Conservation (phyloP, 2,888 invertebrate species). For the Plebejus anna region DNA sequence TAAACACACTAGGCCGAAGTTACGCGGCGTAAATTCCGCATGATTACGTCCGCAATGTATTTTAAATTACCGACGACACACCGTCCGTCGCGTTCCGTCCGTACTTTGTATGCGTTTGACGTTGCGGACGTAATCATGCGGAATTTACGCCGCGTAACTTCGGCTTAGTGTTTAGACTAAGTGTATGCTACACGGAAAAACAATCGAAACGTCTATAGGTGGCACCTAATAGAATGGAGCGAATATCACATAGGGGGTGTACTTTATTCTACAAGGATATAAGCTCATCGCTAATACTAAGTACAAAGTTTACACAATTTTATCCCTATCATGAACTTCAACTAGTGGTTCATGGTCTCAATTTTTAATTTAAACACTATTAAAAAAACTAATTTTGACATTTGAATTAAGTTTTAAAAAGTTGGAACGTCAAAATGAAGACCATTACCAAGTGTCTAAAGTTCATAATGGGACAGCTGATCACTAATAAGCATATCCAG, state of each 20-base stretch:
- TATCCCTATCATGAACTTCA: background rate
- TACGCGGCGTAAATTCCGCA: too few relatives aligned
- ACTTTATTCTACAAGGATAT: slow-evolving; percentile 25
- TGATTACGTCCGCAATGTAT: too few relatives aligned
- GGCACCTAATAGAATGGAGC: slow-evolving; percentile 3
- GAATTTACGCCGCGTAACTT: too few relatives aligned
- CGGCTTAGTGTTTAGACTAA: too few relatives aligned
- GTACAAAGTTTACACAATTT: slow-evolving; percentile 21
- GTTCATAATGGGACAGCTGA: background rate
- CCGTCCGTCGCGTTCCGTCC: too few relatives aligned
- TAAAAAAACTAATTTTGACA: background rate
- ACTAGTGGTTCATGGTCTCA: background rate
- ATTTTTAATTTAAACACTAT: too few relatives aligned
- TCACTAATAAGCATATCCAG: slow-evolving; percentile 17
- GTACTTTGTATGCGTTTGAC: too few relatives aligned
- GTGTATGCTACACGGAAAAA: background rate
- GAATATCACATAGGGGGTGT: slow-evolving; percentile 26
- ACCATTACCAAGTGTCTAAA: background rate
- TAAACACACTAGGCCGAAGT: too few relatives aligned
- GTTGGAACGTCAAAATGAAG: background rate
- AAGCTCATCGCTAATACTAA: slow-evolving; percentile 27
- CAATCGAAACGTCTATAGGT: background rate
- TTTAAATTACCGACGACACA: too few relatives aligned
- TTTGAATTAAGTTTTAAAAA: background rate
- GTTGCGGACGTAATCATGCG: too few relatives aligned